Conservation (phyloP, 2,113 vertebrate species). For the Dipodomys spectabilis region DNA sequence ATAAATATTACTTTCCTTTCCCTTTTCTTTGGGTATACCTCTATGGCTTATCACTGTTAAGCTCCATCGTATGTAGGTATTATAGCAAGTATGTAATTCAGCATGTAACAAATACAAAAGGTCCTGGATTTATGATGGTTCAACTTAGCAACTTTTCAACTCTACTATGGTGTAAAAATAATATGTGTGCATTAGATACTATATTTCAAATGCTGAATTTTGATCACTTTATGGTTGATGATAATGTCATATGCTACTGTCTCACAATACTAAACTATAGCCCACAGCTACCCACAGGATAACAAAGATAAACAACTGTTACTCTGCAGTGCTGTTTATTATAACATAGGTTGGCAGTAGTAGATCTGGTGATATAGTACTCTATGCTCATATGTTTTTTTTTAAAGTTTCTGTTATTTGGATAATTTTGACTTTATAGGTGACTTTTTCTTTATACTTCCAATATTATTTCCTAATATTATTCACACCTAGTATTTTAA, state of each 20-base stretch:
- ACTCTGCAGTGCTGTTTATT: neutral
- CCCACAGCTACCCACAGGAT: neutral
- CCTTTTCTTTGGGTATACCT: neutral
- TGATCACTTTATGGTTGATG: neutral
- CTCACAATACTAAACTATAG: neutral
- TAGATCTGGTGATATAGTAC: no score
- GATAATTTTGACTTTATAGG: no score
- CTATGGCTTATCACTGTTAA: no score
- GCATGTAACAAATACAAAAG: neutral
- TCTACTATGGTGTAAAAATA: neutral
- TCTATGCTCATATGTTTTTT: no score
- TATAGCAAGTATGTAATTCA: constrained; percentile 13
- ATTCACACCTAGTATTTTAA: no score
- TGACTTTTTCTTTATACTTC: no score
- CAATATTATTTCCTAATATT: no score
- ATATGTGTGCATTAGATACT: neutral
- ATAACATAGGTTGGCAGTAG: no score
- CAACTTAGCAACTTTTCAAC: neutral
- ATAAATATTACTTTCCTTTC: neutral
- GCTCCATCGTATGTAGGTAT: neutral
- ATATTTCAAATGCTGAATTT: no score
- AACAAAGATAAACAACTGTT: neutral
- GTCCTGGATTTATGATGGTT: neutral
- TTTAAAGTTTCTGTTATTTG: no score
- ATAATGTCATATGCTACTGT: neutral